Evolutionary conservation across 2,888 invertebrate genomes (phyloP).

Genomic region (Clistopyga incitator): DNA sequence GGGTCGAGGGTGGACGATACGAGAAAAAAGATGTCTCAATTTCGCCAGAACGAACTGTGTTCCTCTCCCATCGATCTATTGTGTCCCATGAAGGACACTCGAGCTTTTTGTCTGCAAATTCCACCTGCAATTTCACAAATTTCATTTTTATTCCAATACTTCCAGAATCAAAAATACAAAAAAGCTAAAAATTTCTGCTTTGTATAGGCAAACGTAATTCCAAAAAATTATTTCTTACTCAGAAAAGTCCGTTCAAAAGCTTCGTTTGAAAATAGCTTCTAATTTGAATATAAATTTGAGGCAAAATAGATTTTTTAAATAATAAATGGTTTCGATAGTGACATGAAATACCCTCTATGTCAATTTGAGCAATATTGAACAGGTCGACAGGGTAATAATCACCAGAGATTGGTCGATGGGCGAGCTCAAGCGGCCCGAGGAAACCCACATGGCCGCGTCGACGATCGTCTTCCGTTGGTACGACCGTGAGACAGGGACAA

Average conservation of each 20-base stretch:
- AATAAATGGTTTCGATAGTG: no score
- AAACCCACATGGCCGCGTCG: conserved; percentile 7
- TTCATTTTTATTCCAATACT: neutral
- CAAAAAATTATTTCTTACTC: no score
- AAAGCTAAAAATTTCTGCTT: neutral
- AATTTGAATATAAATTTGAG: no score
- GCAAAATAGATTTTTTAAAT: no score
- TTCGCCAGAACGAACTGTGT: conserved; percentile 1
- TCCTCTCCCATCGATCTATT: neutral
- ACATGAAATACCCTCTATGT: neutral
- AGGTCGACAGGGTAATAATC: conserved; percentile 59
- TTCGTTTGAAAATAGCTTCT: no score
- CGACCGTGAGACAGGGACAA: neutral
- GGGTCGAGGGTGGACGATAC: conserved; percentile 19
- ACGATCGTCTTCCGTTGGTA: conserved; percentile 17
- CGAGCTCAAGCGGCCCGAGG: neutral
- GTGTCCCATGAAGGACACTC: conserved; percentile 13
- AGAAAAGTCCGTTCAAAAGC: no score
- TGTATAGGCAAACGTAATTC: no score
- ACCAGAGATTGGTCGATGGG: conserved; percentile 26
- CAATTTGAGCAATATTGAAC: conserved; percentile 29
- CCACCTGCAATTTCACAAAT: neutral
- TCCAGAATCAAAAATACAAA: neutral
- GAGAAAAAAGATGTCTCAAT: conserved; percentile 26
- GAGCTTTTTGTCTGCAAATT: neutral